Evolutionary conservation across 2,888 invertebrate species (phyloP).

Genomic region (Eupithecia dodoneata): DNA sequence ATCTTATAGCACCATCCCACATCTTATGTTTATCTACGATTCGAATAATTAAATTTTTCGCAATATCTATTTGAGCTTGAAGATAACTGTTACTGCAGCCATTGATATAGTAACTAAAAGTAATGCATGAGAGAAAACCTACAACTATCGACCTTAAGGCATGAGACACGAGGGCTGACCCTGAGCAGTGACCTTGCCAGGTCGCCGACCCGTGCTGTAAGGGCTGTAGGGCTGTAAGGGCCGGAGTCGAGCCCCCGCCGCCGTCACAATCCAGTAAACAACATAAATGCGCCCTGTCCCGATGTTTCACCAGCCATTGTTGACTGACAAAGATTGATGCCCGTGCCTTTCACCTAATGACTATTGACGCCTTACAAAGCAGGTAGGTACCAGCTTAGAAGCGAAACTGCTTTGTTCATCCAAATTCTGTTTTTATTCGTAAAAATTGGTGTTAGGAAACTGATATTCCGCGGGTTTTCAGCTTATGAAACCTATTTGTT

Average conservation of each 20-base stretch:
- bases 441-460: not conserved
- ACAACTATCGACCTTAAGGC: not conserved
- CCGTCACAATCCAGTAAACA: constrained; percentile 19
- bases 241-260: not conserved
- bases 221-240: not conserved
- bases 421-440: not conserved
- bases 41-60: not conserved
- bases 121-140: not conserved
- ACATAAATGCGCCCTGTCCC: constrained; percentile 20
- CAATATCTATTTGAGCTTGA: not conserved
- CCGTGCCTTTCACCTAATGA: constrained; percentile 47
- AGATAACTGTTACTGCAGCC: not conserved
- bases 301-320: constrained; percentile 41
- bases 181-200: not conserved
- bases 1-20: too few species aligned
- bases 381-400: constrained; percentile 7
- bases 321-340: constrained; percentile 48
- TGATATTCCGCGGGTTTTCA: not conserved
- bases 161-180: not conserved
- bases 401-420: constrained; percentile 11
- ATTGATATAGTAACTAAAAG: not conserved
- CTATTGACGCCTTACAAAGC: constrained; percentile 44
- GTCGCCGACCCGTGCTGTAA: not conserved
- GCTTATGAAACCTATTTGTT: not conserved
- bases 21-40: too few species aligned